Conservation (phyloP, 2,113 vertebrate species). For the Montifringilla adamsi region DNA sequence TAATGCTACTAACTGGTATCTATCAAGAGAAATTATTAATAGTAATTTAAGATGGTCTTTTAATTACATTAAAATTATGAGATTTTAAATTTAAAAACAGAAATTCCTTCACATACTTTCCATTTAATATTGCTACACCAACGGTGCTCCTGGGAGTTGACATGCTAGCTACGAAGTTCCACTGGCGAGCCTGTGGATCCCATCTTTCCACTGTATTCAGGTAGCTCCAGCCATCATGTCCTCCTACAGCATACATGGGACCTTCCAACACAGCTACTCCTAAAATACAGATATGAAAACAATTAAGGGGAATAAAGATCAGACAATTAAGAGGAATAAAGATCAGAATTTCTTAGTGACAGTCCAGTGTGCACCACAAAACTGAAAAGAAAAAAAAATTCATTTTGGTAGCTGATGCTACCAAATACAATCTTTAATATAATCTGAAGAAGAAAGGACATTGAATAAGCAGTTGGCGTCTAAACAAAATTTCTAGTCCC, state of each 20-base stretch:
- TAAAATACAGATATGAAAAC: conserved; percentile 52
- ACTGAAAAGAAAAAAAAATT: not conserved
- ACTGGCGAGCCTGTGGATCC: conserved; percentile 98
- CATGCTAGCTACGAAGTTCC: conserved; percentile 98
- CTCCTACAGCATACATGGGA: conserved; percentile 97
- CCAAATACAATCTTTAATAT: not conserved
- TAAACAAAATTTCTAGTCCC: not conserved
- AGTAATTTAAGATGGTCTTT: not conserved
- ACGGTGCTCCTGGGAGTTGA: conserved; percentile 95
- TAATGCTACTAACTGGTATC: not conserved
- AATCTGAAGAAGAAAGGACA: not conserved
- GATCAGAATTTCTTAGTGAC: not conserved
- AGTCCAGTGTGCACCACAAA: not conserved
- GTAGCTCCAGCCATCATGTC: conserved; percentile 98
- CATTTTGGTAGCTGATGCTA: not conserved
- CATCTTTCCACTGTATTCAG: conserved; percentile 98
- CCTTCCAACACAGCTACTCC: conserved; percentile 95
- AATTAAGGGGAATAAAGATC: not conserved
- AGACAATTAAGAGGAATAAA: not conserved
- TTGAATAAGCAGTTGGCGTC: not conserved
- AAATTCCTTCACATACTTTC: conserved; percentile 84
- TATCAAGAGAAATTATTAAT: not conserved
- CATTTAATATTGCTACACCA: conserved; percentile 92
- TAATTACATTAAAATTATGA: not conserved
- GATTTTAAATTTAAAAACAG: not conserved